These are phyloP conservation scores for Rhinoderma darwinii DNA, from an alignment of 2,113 vertebrate genomes.

Conservation along the genomic window DNA sequence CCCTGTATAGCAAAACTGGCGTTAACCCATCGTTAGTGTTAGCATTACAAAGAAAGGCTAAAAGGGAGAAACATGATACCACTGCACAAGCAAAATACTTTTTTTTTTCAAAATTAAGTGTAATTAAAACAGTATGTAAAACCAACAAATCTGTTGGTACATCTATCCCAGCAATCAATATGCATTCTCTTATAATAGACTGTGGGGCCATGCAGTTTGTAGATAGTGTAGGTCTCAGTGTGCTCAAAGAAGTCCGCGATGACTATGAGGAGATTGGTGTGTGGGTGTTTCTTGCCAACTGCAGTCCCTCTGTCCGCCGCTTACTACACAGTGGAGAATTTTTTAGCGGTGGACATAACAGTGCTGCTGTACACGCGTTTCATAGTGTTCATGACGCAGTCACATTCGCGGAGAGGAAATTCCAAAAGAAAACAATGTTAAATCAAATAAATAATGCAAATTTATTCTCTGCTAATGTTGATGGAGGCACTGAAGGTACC, in stretches of 20 bases:
- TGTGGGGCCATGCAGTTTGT: slow-evolving; percentile 81
- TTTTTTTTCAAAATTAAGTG: neutral
- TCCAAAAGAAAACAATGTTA: neutral
- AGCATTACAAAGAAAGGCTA: slow-evolving; percentile 59
- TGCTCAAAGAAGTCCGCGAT: slow-evolving; percentile 75
- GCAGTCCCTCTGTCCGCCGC: slow-evolving; percentile 74
- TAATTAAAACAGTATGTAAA: slow-evolving; percentile 39
- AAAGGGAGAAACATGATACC: slow-evolving; percentile 58
- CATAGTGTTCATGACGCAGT: slow-evolving; percentile 67
- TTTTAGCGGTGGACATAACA: slow-evolving; percentile 54
- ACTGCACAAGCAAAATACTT: slow-evolving; percentile 10
- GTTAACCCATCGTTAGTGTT: slow-evolving; percentile 75
- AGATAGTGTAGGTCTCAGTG: slow-evolving; percentile 77
- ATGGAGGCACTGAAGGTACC: neutral
- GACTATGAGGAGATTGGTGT: slow-evolving; percentile 76
- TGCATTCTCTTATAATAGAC: slow-evolving; percentile 80
- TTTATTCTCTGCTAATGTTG: neutral
- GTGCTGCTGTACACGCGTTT: slow-evolving; percentile 68
- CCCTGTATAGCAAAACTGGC: slow-evolving; percentile 72
- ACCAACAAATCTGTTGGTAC: neutral
- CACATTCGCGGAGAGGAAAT: slow-evolving; percentile 59
- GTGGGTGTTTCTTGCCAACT: slow-evolving; percentile 77
- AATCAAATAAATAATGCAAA: neutral
- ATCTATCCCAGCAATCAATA: neutral
- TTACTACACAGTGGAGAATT: slow-evolving; percentile 75